A percentile compares a stretch with the other conserved stretches of the same genome.
Evolutionary conservation across 1,140 invertebrate species (phyloP).

Genomic region (Nomia melanderi): DNA sequence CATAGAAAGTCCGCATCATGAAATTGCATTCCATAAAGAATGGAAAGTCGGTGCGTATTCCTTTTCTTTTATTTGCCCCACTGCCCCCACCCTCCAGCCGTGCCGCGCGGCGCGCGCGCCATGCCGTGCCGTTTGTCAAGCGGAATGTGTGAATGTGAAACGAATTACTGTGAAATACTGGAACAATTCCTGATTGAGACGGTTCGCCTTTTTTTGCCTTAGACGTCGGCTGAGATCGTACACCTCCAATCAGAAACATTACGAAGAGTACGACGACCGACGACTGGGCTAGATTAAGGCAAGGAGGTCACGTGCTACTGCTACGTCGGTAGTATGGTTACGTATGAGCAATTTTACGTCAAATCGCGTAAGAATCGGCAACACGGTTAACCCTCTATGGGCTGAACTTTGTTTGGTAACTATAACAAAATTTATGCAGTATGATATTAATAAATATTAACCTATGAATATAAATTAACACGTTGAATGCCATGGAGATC

Average conservation of each 20-base stretch:
- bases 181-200: constrained; percentile 26
- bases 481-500: no score
- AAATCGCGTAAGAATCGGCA: background rate
- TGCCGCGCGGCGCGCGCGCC: no score
- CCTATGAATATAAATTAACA: no score
- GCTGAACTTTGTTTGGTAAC: no score
- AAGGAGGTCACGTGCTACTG: constrained; percentile 72
- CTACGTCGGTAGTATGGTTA: constrained; percentile 35
- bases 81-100: no score
- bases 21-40: constrained; percentile 55
- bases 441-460: no score
- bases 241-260: constrained; percentile 30
- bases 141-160: constrained; percentile 4
- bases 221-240: background rate
- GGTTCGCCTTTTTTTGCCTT: background rate
- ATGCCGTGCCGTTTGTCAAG: no score
- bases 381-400: no score
- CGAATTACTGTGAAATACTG: constrained; percentile 30
- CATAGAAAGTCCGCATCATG: constrained; percentile 54
- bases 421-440: no score
- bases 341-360: constrained; percentile 15
- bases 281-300: constrained; percentile 74
- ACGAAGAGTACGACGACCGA: constrained; percentile 47
- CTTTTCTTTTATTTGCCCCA: constrained; percentile 22
- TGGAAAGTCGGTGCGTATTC: constrained; percentile 53